Evolutionary conservation across 2,888 invertebrate genomes (phyloP).

Genomic region (Eudemis profundana): DNA sequence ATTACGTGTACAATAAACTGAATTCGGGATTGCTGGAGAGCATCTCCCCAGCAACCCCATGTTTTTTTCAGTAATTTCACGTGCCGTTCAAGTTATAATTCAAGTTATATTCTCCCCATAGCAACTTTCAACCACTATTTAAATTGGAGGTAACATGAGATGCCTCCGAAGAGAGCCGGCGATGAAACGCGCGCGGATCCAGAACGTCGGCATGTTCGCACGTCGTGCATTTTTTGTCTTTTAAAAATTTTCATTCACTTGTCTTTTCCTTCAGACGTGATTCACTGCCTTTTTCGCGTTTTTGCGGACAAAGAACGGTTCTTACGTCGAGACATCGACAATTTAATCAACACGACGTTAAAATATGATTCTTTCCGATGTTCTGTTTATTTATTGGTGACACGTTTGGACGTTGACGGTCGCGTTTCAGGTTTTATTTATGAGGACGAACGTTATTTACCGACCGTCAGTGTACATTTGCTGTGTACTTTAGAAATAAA

Average conservation of each 20-base stretch:
- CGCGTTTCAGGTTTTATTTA: slow-evolving; percentile 23
- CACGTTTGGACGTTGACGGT: slow-evolving; percentile 20
- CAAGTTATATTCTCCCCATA: too few relatives aligned
- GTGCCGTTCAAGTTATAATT: too few relatives aligned
- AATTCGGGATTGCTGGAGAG: too few relatives aligned
- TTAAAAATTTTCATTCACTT: slow-evolving; percentile 62
- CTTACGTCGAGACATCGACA: slow-evolving; percentile 32
- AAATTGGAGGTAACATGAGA: slow-evolving; percentile 55
- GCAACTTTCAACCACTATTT: too few relatives aligned
- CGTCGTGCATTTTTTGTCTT: slow-evolving; percentile 56
- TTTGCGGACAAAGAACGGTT: slow-evolving; percentile 27
- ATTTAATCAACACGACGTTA: slow-evolving; percentile 43
- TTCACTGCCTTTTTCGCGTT: slow-evolving; percentile 46
- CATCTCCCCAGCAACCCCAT: too few relatives aligned
- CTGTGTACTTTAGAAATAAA: slow-evolving; percentile 14
- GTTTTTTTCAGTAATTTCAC: too few relatives aligned
- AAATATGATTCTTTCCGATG: slow-evolving; percentile 37
- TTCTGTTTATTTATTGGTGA: slow-evolving; percentile 33
- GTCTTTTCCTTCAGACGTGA: slow-evolving; percentile 57
- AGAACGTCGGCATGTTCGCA: slow-evolving; percentile 44
- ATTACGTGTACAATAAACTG: too few relatives aligned
- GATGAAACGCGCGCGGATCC: slow-evolving; percentile 52
- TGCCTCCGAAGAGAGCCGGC: slow-evolving; percentile 54
- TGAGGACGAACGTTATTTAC: slow-evolving; percentile 15
- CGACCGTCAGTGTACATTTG: background rate